Evolutionary conservation across 2,888 invertebrate species (phyloP), one percentile per base, ranked within the genome.

Genomic region (Tortricodes alternella): DNA sequence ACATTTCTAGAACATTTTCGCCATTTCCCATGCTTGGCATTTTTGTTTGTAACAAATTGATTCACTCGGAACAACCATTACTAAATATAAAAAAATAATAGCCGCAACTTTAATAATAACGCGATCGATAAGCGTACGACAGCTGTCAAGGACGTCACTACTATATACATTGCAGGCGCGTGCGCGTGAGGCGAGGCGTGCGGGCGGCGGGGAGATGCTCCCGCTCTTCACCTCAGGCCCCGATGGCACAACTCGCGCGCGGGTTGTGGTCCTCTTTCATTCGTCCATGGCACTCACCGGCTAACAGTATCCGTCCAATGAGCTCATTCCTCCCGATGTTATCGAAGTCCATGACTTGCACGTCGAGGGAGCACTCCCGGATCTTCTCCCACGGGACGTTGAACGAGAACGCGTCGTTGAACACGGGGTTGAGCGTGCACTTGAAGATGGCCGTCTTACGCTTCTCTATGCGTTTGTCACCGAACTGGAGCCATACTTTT

Each of bases 371-470:
- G 76, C 98, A 98, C 82, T 98, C 98, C 56, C 98, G 91, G 67
- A 98, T 98, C 88, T 97, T 97, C 89, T 98, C 98, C 97, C 98
- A 98, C 11, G 98, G 98, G 49, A 98, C 98, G 87, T 96, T 97
- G 92, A 98, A 98, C 46, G 96, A 96, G 92, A 98, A 98, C 8
- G 97, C 95, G 89, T 98, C 98, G 88, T 98, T 98, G 93, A 98
- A 98, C 59, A 98, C 95, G 0, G 98, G 98, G 89, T 98, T 98
- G 70, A 98, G 92, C 49, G 97, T 98, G 89, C 97, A 97, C 76
- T 96, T 97, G 85, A 96, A 97, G 77, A 97, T 96, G 61, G 97
- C 97, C 50, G 98, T 98, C 92, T 98, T 98, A 85, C 97, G 95
- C 78, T 98, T 98, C 89, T 98, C 98, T 70, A 98, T 96, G 68